Base-by-base conservation (phyloP, 2,113 vertebrate genomes). In the Motacilla alba region DNA sequence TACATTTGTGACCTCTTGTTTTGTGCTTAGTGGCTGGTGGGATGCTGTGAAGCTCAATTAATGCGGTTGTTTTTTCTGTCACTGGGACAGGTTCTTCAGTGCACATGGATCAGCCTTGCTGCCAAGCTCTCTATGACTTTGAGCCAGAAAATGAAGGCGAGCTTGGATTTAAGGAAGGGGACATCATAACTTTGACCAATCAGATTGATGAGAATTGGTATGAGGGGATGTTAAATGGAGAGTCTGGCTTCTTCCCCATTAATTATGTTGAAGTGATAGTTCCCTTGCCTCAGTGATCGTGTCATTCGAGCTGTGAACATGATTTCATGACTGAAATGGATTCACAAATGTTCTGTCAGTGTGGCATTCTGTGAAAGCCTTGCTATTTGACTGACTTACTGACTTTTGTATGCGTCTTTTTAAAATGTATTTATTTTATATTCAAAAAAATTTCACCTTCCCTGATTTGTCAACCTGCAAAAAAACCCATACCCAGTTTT, bases 131-230 rank as follows among this genome's bases (percentile, higher is more conserved):
- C 75, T 99, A 99, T 89, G 98, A 99, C 97, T 99, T 99, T 81
- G 99, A 99, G 87, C 98, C 99, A 7, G 99, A 99, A 98, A 99
- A 99, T 41, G 98, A 98, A 96, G 99, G 99, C 19, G 99, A 99
- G 97, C 98, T 99, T 87, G 99, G 99, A 89, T 99, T 99, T 96
- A 99, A 99, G 96, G 99, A 99, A 98, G 99, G 99, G 9, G 98
- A 99, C 98, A 78, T 99, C 98, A 99, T 99, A 96, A 99, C 98
- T 83, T 95, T 99, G 94, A 99, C 99, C 96, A 99, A 98, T 97
- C 99, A 99, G 95, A 99, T 99, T 37, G 99, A 99, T 52, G 99
- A 99, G 91, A 99, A 99, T 98, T 99, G 99, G 99, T 99, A 99
- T 6, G 99, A 99, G 94, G 99, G 99, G 81, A 98, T 98, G 98